Conservation (phyloP, 2,888 invertebrate genomes). For the Selenia dentaria region DNA sequence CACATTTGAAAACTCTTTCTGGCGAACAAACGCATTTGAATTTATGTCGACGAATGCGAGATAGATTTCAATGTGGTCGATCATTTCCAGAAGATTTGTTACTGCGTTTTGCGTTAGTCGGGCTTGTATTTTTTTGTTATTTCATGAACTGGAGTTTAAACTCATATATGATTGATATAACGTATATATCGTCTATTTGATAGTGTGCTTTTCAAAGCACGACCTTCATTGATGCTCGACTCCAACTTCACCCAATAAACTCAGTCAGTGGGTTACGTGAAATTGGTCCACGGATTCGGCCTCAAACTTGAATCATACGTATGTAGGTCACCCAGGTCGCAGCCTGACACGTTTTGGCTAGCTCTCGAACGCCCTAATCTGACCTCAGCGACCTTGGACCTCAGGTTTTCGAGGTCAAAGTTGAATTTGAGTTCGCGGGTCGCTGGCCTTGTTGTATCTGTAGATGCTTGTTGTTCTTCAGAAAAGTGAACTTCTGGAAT, state of each 20-base stretch:
- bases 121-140: no score
- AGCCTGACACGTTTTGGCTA: conserved; percentile 64
- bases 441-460: conserved; percentile 12
- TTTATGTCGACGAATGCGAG: no score
- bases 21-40: no score
- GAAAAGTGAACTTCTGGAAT: not conserved
- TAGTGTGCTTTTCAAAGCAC: not conserved
- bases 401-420: conserved; percentile 59
- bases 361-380: conserved; percentile 63
- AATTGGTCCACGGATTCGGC: conserved; percentile 37
- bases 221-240: not conserved
- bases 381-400: conserved; percentile 67
- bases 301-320: conserved; percentile 62
- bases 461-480: not conserved
- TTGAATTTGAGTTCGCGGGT: conserved; percentile 30
- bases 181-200: not conserved
- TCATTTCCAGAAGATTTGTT: no score
- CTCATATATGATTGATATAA: no score
- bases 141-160: no score
- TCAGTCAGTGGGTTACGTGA: conserved; percentile 8
- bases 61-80: no score
- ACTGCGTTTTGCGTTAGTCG: no score
- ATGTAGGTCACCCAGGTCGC: conserved; percentile 64
- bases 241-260: not conserved
- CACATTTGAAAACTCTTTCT: no score